These are phyloP conservation scores for Dasypogon diadema DNA, from an alignment of 2,888 invertebrate genomes.

Conservation along the genomic window DNA sequence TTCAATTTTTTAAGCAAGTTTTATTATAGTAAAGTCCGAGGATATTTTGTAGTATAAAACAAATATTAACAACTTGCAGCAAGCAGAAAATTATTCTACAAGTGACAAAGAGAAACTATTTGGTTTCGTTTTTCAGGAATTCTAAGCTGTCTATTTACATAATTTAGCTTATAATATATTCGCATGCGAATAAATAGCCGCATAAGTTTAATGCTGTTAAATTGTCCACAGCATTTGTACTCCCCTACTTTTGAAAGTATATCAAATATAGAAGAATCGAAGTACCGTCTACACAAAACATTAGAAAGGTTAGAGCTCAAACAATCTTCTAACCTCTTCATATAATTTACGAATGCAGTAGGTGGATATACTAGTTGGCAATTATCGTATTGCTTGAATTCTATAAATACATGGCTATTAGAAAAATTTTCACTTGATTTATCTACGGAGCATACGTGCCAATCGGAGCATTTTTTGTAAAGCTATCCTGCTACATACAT, in stretches of 20 bases:
- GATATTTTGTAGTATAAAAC: too few species aligned
- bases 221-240: neutral
- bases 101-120: too few species aligned
- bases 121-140: neutral
- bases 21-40: too few species aligned
- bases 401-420: neutral
- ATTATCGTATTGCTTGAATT: neutral
- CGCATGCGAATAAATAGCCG: neutral
- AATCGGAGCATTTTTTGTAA: neutral
- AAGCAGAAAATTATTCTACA: too few species aligned
- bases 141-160: neutral
- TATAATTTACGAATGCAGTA: neutral
- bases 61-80: too few species aligned
- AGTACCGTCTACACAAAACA: neutral
- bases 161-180: neutral
- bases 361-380: neutral
- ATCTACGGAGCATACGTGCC: neutral
- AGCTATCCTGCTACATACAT: neutral
- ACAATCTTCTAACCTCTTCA: neutral
- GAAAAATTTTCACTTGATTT: neutral
- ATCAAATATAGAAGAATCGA: neutral
- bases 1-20: too few species aligned
- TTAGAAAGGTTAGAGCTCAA: neutral
- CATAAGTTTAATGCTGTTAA: neutral
- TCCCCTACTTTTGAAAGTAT: neutral